Percentiles rank a stretch among this genome's conserved stretches.
phyloP scores from a whole-genome alignment of 2,888 invertebrate genomes.

The Liposcelis brunnea region DNA sequence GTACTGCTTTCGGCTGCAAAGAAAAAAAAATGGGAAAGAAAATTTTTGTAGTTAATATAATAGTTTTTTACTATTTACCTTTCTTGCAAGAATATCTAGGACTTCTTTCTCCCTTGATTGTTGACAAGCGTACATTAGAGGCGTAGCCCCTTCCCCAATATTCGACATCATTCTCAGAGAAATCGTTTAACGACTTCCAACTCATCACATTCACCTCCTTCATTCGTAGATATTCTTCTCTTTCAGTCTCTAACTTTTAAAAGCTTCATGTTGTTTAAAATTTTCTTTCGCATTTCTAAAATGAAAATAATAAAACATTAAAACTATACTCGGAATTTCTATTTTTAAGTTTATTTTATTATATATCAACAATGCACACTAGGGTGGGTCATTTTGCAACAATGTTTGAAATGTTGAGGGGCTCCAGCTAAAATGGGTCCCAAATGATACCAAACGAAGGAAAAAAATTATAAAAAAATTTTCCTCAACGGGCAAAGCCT shows the following conservation, averaged over 20 bases:
- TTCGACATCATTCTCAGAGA: background rate
- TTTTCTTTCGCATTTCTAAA: no score
- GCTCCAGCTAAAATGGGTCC: no score
- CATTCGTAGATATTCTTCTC: background rate
- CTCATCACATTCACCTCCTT: background rate
- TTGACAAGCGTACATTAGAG: constrained; percentile 83
- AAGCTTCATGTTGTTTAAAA: no score
- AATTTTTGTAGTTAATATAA: background rate
- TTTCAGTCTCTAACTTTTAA: background rate
- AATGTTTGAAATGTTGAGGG: no score
- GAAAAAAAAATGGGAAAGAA: constrained; percentile 8
- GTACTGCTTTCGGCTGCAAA: constrained; percentile 39
- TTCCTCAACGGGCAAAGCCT: no score
- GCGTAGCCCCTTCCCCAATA: constrained; percentile 47
- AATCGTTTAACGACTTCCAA: background rate
- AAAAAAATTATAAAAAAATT: no score
- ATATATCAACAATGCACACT: no score
- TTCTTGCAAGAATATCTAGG: constrained; percentile 52
- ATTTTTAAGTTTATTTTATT: no score
- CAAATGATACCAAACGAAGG: no score
- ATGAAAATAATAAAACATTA: no score
- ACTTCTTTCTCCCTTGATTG: constrained; percentile 67
- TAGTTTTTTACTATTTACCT: constrained; percentile 32
- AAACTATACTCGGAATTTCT: no score
- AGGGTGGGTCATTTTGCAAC: no score